Conservation (phyloP, 2,888 invertebrate species). For the Metalampra italica region DNA sequence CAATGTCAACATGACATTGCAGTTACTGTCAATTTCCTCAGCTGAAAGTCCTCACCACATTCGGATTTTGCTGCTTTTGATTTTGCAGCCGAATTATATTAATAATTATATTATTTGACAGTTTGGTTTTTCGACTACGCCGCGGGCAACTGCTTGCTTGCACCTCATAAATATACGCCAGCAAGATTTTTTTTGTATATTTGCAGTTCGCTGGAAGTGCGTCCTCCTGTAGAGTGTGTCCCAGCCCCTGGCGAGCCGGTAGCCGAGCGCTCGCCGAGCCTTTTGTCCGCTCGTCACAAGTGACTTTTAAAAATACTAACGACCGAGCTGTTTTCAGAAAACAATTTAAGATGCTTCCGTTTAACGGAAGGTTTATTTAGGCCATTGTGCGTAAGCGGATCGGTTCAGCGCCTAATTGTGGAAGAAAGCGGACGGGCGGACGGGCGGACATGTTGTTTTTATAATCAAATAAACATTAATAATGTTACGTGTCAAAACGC, state of each 20-base stretch:
- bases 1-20: too few species aligned
- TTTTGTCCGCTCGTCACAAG: constrained; percentile 45
- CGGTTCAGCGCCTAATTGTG: constrained; percentile 62
- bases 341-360: constrained; percentile 75
- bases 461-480: constrained; percentile 68
- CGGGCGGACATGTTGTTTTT: constrained; percentile 25
- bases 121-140: too few species aligned
- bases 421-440: constrained; percentile 23
- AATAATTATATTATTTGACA: too few species aligned
- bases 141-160: too few species aligned
- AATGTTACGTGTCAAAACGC: constrained; percentile 33
- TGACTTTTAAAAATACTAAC: constrained; percentile 51
- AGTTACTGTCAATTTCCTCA: too few species aligned
- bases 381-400: constrained; percentile 63
- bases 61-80: too few species aligned
- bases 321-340: constrained; percentile 70
- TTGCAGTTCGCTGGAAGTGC: background rate
- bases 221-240: background rate
- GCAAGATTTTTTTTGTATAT: too few species aligned
- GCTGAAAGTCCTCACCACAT: too few species aligned
- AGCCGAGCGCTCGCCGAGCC: constrained; percentile 23
- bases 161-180: too few species aligned
- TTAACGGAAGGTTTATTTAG: constrained; percentile 59
- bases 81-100: too few species aligned
- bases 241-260: constrained; percentile 27